phyloP scores from a whole-genome alignment of 2,888 invertebrate species.

The Drosophila siamana region DNA sequence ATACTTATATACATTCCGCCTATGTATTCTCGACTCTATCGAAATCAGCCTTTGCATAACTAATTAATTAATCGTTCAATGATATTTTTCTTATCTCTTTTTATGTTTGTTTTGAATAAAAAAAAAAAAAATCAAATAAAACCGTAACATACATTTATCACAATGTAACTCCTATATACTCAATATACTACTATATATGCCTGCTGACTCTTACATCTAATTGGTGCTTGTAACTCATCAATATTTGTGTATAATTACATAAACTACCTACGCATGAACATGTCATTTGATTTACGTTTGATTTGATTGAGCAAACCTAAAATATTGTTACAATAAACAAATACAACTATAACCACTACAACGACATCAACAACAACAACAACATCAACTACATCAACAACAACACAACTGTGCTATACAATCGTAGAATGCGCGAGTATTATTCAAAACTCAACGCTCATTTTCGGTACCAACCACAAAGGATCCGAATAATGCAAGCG shows the following conservation, averaged over 20 bases:
- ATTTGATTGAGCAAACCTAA: slow-evolving; percentile 52
- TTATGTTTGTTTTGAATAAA: slow-evolving; percentile 64
- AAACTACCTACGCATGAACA: slow-evolving; percentile 68
- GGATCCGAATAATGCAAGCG: slow-evolving; percentile 87
- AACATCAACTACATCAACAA: slow-evolving; percentile 32
- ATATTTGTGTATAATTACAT: slow-evolving; percentile 43
- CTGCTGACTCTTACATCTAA: slow-evolving; percentile 80
- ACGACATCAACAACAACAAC: slow-evolving; percentile 44
- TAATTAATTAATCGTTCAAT: slow-evolving; percentile 70
- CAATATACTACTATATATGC: slow-evolving; percentile 68
- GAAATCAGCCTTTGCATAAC: slow-evolving; percentile 70
- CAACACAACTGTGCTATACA: slow-evolving; percentile 39
- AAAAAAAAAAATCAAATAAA: slow-evolving; percentile 32
- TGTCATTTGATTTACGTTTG: slow-evolving; percentile 63
- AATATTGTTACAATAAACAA: slow-evolving; percentile 39
- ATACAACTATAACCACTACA: slow-evolving; percentile 45
- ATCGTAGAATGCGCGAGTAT: slow-evolving; percentile 89
- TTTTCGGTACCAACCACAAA: slow-evolving; percentile 97
- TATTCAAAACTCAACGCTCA: slow-evolving; percentile 96
- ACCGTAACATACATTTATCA: slow-evolving; percentile 69
- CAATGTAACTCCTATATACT: slow-evolving; percentile 67
- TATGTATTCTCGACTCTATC: slow-evolving; percentile 63
- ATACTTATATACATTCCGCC: slow-evolving; percentile 41
- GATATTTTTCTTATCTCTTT: slow-evolving; percentile 79
- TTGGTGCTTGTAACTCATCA: slow-evolving; percentile 83